A percentile compares a stretch with the other conserved stretches of the same genome.
These are phyloP conservation scores for Acronicta leporina DNA, from an alignment of 2,888 invertebrate genomes.

Conservation along the genomic window DNA sequence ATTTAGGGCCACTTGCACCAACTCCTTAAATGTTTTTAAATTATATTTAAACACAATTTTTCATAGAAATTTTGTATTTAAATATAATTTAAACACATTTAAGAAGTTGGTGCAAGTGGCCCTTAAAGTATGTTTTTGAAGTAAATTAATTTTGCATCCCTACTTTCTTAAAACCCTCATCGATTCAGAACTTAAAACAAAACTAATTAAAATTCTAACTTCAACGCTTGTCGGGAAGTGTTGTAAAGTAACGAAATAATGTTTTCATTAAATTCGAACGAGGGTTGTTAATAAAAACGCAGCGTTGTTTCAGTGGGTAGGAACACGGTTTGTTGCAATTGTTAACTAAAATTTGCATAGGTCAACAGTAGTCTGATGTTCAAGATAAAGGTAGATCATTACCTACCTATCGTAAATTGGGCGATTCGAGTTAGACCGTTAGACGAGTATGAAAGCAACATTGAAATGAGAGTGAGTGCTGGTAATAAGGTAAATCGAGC, in stretches of 20 bases:
- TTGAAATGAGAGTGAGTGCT: too few relatives aligned
- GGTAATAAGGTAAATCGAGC: too few relatives aligned
- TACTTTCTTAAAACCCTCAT: conserved; percentile 34
- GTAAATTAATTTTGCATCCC: conserved; percentile 40
- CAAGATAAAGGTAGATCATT: conserved; percentile 55
- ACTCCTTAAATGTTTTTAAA: too few relatives aligned
- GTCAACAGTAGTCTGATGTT: conserved; percentile 72
- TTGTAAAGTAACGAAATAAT: conserved; percentile 54
- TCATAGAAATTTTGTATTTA: too few relatives aligned
- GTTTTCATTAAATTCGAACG: conserved; percentile 50
- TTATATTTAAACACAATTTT: too few relatives aligned
- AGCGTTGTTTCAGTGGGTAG: conserved; percentile 35
- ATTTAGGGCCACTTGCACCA: too few relatives aligned
- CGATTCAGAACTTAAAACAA: conserved; percentile 53
- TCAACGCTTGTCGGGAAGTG: conserved; percentile 45
- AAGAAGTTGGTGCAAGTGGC: too few relatives aligned
- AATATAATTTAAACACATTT: too few relatives aligned
- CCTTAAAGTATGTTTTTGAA: conserved; percentile 30
- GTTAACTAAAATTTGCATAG: conserved; percentile 83
- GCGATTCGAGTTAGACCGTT: too few relatives aligned
- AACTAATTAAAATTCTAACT: conserved; percentile 58
- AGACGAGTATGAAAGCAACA: too few relatives aligned
- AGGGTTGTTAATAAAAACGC: conserved; percentile 53
- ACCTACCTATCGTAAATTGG: too few relatives aligned
- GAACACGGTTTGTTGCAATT: conserved; percentile 75